These are phyloP conservation scores for Orbicella faveolata DNA, from an alignment of 64 coral and sea anemone genomes.

Conservation along the genomic window DNA sequence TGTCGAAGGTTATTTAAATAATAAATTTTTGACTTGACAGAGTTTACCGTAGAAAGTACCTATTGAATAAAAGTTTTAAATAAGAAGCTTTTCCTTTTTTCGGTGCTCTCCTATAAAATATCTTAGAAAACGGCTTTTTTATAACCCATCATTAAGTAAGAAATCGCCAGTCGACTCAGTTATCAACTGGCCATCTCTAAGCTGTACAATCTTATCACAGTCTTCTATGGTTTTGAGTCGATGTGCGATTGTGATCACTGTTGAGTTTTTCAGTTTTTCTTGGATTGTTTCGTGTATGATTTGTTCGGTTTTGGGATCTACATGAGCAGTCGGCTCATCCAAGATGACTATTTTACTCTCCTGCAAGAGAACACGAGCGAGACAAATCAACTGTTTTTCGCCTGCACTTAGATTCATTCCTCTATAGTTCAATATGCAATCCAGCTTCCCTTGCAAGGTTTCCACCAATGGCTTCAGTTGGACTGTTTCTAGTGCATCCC, in stretches of 20 bases:
- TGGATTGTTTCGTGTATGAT: slow-evolving; percentile 50
- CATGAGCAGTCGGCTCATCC: slow-evolving; percentile 61
- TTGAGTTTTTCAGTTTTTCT: slow-evolving; percentile 42
- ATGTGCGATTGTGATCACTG: slow-evolving; percentile 68
- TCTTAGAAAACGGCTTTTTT: no score
- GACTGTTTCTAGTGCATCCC: slow-evolving; percentile 56
- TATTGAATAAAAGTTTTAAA: no score
- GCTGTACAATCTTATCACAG: slow-evolving; percentile 47
- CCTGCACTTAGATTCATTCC: slow-evolving; percentile 68
- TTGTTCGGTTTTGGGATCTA: slow-evolving; percentile 57
- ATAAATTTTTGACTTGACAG: no score
- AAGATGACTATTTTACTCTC: slow-evolving; percentile 59
- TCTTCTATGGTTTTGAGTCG: slow-evolving; percentile 26
- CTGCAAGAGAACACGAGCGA: slow-evolving; percentile 58
- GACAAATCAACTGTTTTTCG: slow-evolving; percentile 63
- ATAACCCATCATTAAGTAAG: no score
- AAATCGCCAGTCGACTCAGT: not conserved
- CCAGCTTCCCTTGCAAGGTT: slow-evolving; percentile 19
- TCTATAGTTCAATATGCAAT: slow-evolving; percentile 18
- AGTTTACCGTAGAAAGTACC: no score
- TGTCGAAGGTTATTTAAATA: no score
- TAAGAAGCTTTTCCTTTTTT: no score
- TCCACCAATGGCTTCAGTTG: slow-evolving; percentile 45
- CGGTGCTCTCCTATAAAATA: no score
- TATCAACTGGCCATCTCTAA: slow-evolving; percentile 26